Evolutionary conservation across 2,797 vertebrate species (phyloP).

Genomic region (Pyrocephalus nanus): DNA sequence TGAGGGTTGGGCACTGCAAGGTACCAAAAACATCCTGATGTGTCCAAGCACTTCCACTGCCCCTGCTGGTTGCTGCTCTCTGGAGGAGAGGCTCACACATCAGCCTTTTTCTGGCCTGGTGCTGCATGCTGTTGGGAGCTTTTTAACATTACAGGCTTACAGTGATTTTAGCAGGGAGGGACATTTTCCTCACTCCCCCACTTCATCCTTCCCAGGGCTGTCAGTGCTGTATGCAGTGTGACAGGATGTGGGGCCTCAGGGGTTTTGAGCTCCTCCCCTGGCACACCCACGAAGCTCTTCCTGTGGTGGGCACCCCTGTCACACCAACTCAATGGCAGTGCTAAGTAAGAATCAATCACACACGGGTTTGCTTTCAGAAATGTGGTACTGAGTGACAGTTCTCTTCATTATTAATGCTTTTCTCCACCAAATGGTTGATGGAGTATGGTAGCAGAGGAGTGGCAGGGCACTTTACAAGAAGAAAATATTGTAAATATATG

Average conservation of each 20-base stretch:
- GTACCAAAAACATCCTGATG: not conserved
- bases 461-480: not conserved
- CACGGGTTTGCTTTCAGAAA: not conserved
- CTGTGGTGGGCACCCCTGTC: not conserved
- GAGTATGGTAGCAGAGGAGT: not conserved
- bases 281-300: not conserved
- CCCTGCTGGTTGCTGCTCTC: not conserved
- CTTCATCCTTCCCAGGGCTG: not conserved
- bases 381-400: not conserved
- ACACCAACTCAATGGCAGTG: not conserved
- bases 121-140: not conserved
- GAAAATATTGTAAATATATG: not conserved
- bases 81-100: not conserved
- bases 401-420: not conserved
- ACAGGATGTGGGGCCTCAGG: not conserved
- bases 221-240: not conserved
- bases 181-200: not conserved
- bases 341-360: not conserved
- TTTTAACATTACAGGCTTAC: not conserved
- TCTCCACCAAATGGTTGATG: not conserved
- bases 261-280: not conserved
- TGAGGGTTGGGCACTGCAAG: not conserved
- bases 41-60: not conserved
- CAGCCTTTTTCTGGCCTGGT: not conserved
- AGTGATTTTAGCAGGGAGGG: not conserved